Base-by-base conservation (phyloP, 2,113 vertebrate genomes). In the Lathamus discolor region DNA sequence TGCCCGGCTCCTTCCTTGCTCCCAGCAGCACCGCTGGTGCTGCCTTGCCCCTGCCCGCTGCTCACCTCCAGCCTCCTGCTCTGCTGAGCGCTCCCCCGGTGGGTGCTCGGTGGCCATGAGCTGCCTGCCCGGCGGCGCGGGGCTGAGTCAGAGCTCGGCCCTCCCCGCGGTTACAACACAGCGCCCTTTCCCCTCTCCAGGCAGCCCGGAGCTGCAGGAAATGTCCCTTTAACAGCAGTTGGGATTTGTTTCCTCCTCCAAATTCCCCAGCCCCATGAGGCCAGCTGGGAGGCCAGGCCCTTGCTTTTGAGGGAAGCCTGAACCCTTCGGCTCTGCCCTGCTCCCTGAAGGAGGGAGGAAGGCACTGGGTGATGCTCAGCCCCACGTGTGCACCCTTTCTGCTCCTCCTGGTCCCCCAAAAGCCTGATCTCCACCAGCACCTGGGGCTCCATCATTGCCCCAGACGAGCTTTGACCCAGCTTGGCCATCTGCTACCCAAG, bases 151-250 rank as follows among this genome's bases (percentile, higher is more conserved):
- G 88, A 93, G 91, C 95, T 78, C 22, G 37, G 73, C 88, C 96
- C 95, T 95, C 96, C 96, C 95, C 52, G 2, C 0, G 11, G 64
- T 97, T 97, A 97, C 95, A 97, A 97, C 96, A 97, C 94, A 44
- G 96, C 3, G 91, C 96, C 96, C 96, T 96, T 97, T 97, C 96
- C 92, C 96, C 96, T 95, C 92, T 94, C 95, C 95, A 93, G 88
- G 80, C 88, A 83, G 83, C 70, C 82, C 19, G 17, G 29, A 2
- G 11, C 95, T 64, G 86, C 96, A 96, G 96, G 96, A 97, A 97
- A 95, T 91, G 92, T 95, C 94, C 89, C 95, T 96, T 78, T 94
- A 96, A 95, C 83, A 95, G 81, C 86, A 64, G 76, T 91, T 95
- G 94, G 93, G 94, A 95, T 97, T 96, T 92, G 92, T 95, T 92